phyloP scores from a whole-genome alignment of 2,113 vertebrate species.

The Silurus asotus region DNA sequence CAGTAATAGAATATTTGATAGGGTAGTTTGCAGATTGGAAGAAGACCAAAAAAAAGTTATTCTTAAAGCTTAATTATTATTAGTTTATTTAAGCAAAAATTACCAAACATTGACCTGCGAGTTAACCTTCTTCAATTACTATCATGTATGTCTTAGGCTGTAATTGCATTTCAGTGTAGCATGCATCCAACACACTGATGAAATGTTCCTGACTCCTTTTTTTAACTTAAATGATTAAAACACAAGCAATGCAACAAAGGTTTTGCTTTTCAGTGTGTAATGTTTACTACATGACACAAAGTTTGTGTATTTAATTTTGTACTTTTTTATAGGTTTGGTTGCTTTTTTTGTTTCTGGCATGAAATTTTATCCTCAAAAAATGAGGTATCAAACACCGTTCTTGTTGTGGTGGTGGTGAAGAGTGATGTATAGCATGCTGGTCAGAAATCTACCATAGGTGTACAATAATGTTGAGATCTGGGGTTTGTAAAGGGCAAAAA shows the following conservation, averaged over 20 bases:
- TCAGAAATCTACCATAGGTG: not conserved
- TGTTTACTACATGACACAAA: not conserved
- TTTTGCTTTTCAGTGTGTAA: not conserved
- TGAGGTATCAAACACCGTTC: not conserved
- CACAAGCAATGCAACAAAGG: not conserved
- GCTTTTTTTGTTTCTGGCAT: not conserved
- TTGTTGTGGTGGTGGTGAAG: not conserved
- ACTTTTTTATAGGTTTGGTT: not conserved
- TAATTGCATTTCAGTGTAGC: slow-evolving; percentile 1
- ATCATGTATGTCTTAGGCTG: not conserved
- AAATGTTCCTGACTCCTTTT: not conserved
- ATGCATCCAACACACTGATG: not conserved
- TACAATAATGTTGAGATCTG: not conserved
- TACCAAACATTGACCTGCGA: not conserved
- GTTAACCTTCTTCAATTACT: not conserved
- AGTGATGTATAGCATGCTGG: not conserved
- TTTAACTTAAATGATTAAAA: not conserved
- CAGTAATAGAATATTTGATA: not conserved
- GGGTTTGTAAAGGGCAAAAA: not conserved
- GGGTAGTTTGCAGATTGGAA: not conserved
- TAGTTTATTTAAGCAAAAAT: not conserved
- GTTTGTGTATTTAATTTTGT: not conserved
- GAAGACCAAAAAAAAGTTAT: not conserved
- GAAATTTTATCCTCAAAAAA: not conserved
- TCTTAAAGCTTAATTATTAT: not conserved